phyloP scores from a whole-genome alignment of 2,113 vertebrate species.

The Apteryx owenii region DNA sequence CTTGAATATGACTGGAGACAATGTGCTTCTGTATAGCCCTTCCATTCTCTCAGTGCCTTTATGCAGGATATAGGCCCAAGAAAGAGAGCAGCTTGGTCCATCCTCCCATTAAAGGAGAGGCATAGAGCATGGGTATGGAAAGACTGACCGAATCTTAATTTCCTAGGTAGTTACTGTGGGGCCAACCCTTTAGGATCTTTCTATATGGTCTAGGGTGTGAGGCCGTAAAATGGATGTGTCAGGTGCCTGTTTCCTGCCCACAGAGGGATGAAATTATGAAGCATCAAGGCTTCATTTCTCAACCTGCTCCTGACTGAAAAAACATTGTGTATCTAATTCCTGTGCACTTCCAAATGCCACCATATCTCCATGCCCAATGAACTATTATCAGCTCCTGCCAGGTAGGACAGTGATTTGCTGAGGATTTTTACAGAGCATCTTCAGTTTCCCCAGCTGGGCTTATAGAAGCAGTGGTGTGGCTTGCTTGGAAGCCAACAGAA shows the following conservation, averaged over 20 bases:
- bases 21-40: not conserved
- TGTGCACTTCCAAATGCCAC: slow-evolving; percentile 5
- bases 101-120: not conserved
- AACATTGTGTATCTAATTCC: not conserved
- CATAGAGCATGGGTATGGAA: not conserved
- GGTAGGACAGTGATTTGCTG: not conserved
- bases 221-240: not conserved
- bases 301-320: not conserved
- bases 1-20: not conserved
- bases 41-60: not conserved
- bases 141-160: not conserved
- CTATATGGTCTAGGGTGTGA: not conserved
- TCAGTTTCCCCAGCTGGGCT: slow-evolving; percentile 31
- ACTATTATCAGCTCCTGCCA: slow-evolving; percentile 5
- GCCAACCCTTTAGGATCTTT: not conserved
- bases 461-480: slow-evolving; percentile 12
- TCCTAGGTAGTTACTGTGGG: not conserved
- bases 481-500: not conserved
- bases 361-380: not conserved
- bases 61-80: not conserved
- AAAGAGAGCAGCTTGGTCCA: not conserved
- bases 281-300: not conserved
- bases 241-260: not conserved
- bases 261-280: not conserved
- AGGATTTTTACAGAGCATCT: not conserved